phyloP scores from a whole-genome alignment of 2,113 vertebrate species.

The Pygathrix nemaeus region DNA sequence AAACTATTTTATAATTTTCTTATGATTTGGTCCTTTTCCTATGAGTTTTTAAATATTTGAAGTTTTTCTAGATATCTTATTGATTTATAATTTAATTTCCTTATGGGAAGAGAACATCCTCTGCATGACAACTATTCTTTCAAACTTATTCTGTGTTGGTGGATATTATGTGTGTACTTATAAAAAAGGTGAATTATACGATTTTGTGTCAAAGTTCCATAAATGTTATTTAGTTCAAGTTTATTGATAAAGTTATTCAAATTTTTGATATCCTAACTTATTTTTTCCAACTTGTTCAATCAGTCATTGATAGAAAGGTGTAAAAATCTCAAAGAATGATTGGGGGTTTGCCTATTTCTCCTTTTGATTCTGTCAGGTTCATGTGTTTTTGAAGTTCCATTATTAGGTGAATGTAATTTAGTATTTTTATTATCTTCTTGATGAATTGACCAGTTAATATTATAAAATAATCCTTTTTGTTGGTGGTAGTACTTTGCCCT shows the following conservation, averaged over 20 bases:
- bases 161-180: not conserved
- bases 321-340: not conserved
- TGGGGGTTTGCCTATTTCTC: not conserved
- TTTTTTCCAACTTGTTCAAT: not conserved
- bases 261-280: not conserved
- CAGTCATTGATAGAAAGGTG: not conserved
- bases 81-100: not conserved
- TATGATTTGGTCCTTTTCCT: not conserved
- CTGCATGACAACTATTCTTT: not conserved
- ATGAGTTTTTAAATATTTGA: not conserved
- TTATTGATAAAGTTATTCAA: not conserved
- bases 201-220: not conserved
- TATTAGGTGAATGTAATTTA: not conserved
- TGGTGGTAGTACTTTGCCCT: not conserved
- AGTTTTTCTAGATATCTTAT: not conserved
- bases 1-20: not conserved
- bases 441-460: not conserved
- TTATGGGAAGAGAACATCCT: not conserved
- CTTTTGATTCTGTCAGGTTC: not conserved
- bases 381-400: not conserved
- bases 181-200: not conserved
- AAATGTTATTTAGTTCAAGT: not conserved
- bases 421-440: not conserved
- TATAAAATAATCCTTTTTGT: not conserved
- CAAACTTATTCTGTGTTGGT: not conserved